Conservation (phyloP, 2,888 invertebrate genomes). For the Heliconius ismenius region DNA sequence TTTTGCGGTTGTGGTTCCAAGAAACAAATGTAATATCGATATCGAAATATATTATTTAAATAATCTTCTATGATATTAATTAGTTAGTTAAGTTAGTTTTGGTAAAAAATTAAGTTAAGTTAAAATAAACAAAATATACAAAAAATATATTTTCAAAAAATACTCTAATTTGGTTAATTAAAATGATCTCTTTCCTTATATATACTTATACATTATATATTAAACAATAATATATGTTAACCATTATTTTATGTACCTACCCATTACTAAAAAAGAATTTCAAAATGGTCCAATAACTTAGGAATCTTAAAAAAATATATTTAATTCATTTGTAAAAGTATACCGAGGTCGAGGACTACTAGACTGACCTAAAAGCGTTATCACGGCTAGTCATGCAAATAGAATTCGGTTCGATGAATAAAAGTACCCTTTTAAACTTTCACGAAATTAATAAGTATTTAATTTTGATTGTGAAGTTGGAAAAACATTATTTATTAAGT, state of each 20-base stretch:
- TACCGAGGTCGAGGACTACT: constrained; percentile 35
- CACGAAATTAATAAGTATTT: constrained; percentile 17
- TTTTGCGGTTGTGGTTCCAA: constrained; percentile 13
- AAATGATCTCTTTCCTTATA: too few relatives aligned
- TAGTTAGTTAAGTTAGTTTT: too few relatives aligned
- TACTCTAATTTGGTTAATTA: too few relatives aligned
- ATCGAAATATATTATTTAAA: neutral
- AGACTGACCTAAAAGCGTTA: constrained; percentile 41
- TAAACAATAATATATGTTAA: neutral
- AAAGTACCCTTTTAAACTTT: constrained; percentile 24
- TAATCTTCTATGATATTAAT: neutral
- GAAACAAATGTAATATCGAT: neutral
- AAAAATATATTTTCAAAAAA: too few relatives aligned
- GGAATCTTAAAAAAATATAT: constrained; percentile 27
- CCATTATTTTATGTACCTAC: neutral
- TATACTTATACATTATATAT: too few relatives aligned
- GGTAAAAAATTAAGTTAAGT: too few relatives aligned
- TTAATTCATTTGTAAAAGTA: constrained; percentile 31
- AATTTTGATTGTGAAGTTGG: constrained; percentile 16
- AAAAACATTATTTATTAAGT: constrained; percentile 3
- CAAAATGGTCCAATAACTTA: neutral
- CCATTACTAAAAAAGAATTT: neutral
- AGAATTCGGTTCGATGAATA: constrained; percentile 36
- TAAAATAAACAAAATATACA: too few relatives aligned
- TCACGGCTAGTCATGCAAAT: constrained; percentile 40